These are phyloP conservation scores for Ormia ochracea DNA, from an alignment of 2,888 invertebrate genomes.

Conservation along the genomic window DNA sequence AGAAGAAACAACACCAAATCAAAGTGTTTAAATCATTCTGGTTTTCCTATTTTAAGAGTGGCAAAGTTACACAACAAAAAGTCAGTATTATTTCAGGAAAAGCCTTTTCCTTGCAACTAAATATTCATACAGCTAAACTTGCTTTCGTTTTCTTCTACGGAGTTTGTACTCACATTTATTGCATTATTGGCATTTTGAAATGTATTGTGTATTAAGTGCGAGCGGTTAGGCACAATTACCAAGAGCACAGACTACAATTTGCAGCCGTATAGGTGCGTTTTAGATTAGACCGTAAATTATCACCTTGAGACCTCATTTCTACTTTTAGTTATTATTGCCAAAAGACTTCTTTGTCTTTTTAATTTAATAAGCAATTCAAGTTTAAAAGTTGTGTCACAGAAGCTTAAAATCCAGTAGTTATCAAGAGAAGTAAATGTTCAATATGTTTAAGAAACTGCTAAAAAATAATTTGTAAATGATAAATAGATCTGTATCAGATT, in stretches of 20 bases:
- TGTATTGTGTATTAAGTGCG: constrained; percentile 35
- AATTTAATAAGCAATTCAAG: neutral
- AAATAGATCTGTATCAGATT: constrained; percentile 15
- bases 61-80: constrained; percentile 6
- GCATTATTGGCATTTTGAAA: constrained; percentile 12
- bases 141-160: neutral
- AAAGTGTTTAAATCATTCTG: constrained; percentile 61
- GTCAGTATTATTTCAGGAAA: neutral
- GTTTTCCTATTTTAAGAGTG: constrained; percentile 8
- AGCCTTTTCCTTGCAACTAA: neutral
- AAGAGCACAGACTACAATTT: neutral
- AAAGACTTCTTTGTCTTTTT: neutral
- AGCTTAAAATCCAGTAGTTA: constrained; percentile 25
- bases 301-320: constrained; percentile 66
- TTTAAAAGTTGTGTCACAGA: constrained; percentile 8
- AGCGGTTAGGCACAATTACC: constrained; percentile 23
- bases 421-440: constrained; percentile 29
- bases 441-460: neutral
- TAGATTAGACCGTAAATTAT: constrained; percentile 66
- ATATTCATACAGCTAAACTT: neutral
- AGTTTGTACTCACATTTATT: neutral
- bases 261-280: constrained; percentile 54
- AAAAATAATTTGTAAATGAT: constrained; percentile 13
- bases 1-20: constrained; percentile 31
- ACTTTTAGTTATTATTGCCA: constrained; percentile 38